These are phyloP conservation scores for Erannis defoliaria DNA, from an alignment of 2,888 invertebrate genomes.

Conservation along the genomic window DNA sequence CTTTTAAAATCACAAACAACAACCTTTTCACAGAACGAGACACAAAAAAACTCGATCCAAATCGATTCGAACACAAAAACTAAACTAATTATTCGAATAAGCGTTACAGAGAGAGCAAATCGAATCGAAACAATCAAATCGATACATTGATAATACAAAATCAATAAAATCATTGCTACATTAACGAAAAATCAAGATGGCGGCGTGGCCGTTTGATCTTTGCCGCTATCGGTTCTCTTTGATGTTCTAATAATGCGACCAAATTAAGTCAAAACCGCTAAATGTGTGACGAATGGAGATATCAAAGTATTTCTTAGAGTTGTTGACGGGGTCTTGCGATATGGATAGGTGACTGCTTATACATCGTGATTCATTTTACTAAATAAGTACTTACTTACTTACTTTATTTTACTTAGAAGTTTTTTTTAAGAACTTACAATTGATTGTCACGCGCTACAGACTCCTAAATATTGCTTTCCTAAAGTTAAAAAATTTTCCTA, in stretches of 20 bases:
- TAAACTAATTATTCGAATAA: constrained; percentile 76
- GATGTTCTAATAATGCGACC: constrained; percentile 82
- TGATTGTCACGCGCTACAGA: no score
- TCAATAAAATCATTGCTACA: constrained; percentile 81
- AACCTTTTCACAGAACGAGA: constrained; percentile 52
- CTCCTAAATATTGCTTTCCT: no score
- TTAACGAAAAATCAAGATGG: constrained; percentile 52
- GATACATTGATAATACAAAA: constrained; percentile 75
- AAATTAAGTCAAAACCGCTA: constrained; percentile 84
- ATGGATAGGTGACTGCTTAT: constrained; percentile 41
- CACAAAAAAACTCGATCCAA: constrained; percentile 54
- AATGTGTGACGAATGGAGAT: constrained; percentile 84
- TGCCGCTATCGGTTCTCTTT: constrained; percentile 77
- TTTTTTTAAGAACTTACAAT: no score
- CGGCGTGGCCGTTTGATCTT: constrained; percentile 71
- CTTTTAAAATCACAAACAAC: constrained; percentile 34
- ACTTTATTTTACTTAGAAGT: no score
- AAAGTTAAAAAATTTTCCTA: no score
- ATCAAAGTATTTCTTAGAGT: constrained; percentile 81
- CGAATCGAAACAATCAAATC: constrained; percentile 70
- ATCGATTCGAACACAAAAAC: constrained; percentile 70
- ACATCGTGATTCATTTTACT: constrained; percentile 41
- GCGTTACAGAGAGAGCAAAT: constrained; percentile 75
- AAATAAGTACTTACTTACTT: no score
- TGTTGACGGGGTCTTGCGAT: constrained; percentile 62